These are phyloP conservation scores for Cyrtorhinus lividipennis DNA, from an alignment of 1,140 invertebrate genomes.

Conservation along the genomic window DNA sequence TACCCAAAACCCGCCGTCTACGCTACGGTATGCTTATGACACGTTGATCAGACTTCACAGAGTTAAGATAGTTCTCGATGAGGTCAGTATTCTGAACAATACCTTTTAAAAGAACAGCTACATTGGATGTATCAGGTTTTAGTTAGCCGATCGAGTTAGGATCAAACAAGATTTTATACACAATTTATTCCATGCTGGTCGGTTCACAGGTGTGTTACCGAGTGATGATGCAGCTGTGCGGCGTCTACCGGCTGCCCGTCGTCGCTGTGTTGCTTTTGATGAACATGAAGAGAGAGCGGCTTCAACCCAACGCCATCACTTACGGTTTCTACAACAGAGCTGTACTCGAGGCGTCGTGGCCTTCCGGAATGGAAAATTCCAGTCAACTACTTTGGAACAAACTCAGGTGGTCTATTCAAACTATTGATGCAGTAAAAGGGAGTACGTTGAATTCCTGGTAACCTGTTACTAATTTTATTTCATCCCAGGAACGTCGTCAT, in stretches of 20 bases:
- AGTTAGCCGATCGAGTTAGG: too few species aligned
- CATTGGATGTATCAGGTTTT: too few species aligned
- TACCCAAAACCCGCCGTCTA: slow-evolving; percentile 50
- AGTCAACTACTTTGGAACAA: slow-evolving; percentile 86
- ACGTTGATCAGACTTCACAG: slow-evolving; percentile 73
- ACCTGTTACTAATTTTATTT: background rate
- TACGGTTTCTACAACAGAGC: slow-evolving; percentile 78
- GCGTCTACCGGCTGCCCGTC: slow-evolving; percentile 81
- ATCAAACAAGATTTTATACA: too few species aligned
- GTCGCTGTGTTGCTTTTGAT: slow-evolving; percentile 88
- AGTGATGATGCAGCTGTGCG: slow-evolving; percentile 97
- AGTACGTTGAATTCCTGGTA: too few species aligned
- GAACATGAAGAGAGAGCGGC: slow-evolving; percentile 85
- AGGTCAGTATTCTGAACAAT: slow-evolving; percentile 52
- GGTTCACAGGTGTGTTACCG: slow-evolving; percentile 75
- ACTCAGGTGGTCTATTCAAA: too few species aligned
- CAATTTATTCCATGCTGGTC: too few species aligned
- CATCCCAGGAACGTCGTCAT: slow-evolving; percentile 63
- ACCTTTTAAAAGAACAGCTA: too few species aligned
- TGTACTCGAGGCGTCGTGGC: slow-evolving; percentile 90
- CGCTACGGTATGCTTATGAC: slow-evolving; percentile 72
- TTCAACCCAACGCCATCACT: slow-evolving; percentile 94
- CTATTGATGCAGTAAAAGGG: too few species aligned
- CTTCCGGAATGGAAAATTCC: slow-evolving; percentile 64
- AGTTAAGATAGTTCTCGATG: slow-evolving; percentile 67